Evolutionary conservation across 2,113 vertebrate genomes (phyloP).

Genomic region (Pterophyllum scalare): DNA sequence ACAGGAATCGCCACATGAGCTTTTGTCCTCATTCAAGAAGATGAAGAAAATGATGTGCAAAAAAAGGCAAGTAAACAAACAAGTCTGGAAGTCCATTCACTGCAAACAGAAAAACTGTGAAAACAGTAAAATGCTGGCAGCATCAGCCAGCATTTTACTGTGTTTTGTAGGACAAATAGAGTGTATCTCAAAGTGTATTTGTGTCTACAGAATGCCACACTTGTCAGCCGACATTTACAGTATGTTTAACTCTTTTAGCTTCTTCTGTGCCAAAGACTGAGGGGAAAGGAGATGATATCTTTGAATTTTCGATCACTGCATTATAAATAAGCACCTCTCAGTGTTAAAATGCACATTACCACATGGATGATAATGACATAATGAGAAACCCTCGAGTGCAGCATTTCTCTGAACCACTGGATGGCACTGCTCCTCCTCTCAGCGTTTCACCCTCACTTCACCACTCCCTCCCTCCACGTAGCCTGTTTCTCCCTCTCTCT

Average conservation of each 20-base stretch:
- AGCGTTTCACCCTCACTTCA: neutral
- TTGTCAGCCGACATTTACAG: constrained; percentile 23
- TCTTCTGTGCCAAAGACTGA: neutral
- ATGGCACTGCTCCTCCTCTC: constrained; percentile 63
- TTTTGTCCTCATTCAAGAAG: neutral
- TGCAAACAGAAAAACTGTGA: neutral
- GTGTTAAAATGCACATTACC: neutral
- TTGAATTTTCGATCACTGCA: neutral
- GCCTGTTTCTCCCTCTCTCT: neutral
- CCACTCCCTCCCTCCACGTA: constrained; percentile 3
- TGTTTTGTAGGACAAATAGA: neutral
- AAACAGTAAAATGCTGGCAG: neutral
- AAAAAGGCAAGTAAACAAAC: neutral
- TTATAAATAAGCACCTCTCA: neutral
- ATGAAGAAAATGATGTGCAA: neutral
- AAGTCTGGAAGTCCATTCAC: neutral
- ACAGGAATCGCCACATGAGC: neutral
- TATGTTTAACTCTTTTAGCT: neutral
- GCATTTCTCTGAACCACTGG: constrained; percentile 47
- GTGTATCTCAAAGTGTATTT: neutral
- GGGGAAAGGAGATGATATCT: neutral
- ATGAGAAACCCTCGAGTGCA: constrained; percentile 5
- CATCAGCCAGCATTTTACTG: neutral
- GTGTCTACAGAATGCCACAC: neutral
- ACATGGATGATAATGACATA: neutral